Percentiles rank a stretch among this genome's conserved stretches.
Conservation (phyloP, 1,140 invertebrate species). For the Tachypleus tridentatus region DNA sequence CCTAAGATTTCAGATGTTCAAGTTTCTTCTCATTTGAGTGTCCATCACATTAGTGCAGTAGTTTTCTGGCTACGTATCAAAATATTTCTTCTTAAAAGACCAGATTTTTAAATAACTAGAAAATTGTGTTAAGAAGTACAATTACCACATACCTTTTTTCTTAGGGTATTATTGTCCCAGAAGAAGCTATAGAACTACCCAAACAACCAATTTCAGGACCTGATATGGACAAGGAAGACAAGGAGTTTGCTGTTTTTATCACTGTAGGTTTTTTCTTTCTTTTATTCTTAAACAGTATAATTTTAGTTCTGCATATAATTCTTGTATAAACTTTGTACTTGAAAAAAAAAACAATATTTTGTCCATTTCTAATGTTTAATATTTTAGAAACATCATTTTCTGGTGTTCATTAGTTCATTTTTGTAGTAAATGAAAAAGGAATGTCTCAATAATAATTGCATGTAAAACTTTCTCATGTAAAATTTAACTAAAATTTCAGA, state of each 20-base stretch:
- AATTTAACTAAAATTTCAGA: background rate
- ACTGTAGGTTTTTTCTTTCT: conserved; percentile 42
- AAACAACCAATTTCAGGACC: conserved; percentile 58
- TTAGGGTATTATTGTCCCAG: conserved; percentile 39
- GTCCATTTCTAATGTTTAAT: no score
- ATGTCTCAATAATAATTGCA: background rate
- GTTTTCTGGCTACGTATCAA: no score
- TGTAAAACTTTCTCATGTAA: background rate
- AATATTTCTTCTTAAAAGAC: no score
- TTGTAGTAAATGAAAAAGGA: no score
- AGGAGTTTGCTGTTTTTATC: conserved; percentile 64
- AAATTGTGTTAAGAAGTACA: no score
- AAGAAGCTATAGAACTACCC: conserved; percentile 60
- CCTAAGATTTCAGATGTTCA: no score
- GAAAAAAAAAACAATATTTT: background rate
- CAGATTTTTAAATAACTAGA: no score
- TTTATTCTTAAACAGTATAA: background rate
- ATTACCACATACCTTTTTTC: no score
- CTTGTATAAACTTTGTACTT: background rate
- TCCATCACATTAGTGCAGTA: no score
- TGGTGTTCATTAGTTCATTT: no score
- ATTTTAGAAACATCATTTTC: no score
- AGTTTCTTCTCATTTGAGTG: no score
- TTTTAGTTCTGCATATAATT: background rate
- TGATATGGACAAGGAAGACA: conserved; percentile 56